phyloP scores from a whole-genome alignment of 2,888 invertebrate species.

The Eledone cirrhosa region DNA sequence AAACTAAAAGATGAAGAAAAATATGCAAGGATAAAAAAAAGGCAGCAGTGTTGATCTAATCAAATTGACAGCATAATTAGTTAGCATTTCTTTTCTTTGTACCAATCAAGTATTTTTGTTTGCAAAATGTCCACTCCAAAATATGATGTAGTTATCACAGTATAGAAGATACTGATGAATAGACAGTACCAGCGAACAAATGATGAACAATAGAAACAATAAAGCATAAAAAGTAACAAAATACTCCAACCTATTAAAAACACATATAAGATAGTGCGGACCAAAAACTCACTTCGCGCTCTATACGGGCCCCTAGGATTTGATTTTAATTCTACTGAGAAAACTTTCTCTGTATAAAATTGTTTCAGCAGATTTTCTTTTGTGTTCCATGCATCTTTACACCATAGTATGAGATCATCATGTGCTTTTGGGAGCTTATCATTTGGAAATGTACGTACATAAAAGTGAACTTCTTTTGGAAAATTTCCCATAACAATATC shows the following conservation, averaged over 20 bases:
- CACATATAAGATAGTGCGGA: slow-evolving; percentile 16
- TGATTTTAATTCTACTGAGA: slow-evolving; percentile 30
- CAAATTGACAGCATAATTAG: not conserved
- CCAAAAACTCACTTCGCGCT: slow-evolving; percentile 14
- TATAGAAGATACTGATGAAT: slow-evolving; percentile 12
- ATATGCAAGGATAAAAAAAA: slow-evolving; percentile 6
- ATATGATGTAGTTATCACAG: slow-evolving; percentile 27
- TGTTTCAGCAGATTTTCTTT: slow-evolving; percentile 64
- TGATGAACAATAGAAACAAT: slow-evolving; percentile 15
- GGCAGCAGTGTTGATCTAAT: slow-evolving; percentile 21
- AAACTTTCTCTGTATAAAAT: slow-evolving; percentile 44
- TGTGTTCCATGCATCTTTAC: slow-evolving; percentile 61
- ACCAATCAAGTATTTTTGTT: slow-evolving; percentile 21
- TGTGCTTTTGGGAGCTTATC: slow-evolving; percentile 43
- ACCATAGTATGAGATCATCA: slow-evolving; percentile 58
- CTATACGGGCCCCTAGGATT: not conserved
- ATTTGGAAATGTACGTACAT: slow-evolving; percentile 71
- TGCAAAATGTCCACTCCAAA: slow-evolving; percentile 21
- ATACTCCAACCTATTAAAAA: slow-evolving; percentile 20
- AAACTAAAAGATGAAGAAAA: no score
- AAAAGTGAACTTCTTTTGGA: slow-evolving; percentile 80
- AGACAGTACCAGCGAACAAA: slow-evolving; percentile 22
- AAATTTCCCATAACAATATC: slow-evolving; percentile 77
- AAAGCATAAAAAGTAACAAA: slow-evolving; percentile 5
- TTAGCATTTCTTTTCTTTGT: slow-evolving; percentile 18